Base-by-base conservation (phyloP, 2,888 invertebrate genomes). In the Heliconius cydno region DNA sequence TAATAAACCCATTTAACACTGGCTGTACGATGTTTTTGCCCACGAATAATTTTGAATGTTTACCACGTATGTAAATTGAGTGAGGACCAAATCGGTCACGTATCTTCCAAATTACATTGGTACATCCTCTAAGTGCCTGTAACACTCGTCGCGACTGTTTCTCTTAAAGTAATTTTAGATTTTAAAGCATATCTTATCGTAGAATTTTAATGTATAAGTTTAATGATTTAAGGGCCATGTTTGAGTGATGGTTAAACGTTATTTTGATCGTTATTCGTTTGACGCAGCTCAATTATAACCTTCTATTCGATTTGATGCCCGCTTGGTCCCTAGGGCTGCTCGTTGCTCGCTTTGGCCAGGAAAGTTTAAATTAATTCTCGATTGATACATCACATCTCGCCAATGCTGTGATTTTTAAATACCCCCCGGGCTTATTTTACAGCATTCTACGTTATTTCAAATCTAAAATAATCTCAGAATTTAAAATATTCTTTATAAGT, bases 331-430 rank as follows among this genome's bases (percentile, higher is more conserved):
- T 88, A 85, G 91, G 91, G 94, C 85, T 85, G 85, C 85, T 85
- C 89, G 88, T 87, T 92, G 91, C 88, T 92, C 91, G 91, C 90
- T 92, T 93, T 91, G 90, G 87, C 89, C 88, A 89, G 90, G 89
- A 91, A 94, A 94, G 92, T 94, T 94, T 93, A 93, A 94, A 94
- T 94, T 92, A 94, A 93, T 93, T 94, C 91, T 88, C 89, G 89
- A 92, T 94, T 93, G 94, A 92, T 92, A 93, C 90, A 92, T 91
- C 90, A 90, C 87, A 90, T 90, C 90, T 88, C 88, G 88, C 87
- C 89, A 86, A 88, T 88, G 88, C 87, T 88, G 87, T 90, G 90
- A 91, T 92, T 92, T 92, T 90, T 88, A 90, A 92, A 89, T 87
- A 87, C 89, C 88, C 88, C 84, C 84, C 85, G 86, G 85, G 86